These are phyloP conservation scores for Oxystoma pomonae DNA, from an alignment of 2,888 invertebrate genomes.

Conservation along the genomic window DNA sequence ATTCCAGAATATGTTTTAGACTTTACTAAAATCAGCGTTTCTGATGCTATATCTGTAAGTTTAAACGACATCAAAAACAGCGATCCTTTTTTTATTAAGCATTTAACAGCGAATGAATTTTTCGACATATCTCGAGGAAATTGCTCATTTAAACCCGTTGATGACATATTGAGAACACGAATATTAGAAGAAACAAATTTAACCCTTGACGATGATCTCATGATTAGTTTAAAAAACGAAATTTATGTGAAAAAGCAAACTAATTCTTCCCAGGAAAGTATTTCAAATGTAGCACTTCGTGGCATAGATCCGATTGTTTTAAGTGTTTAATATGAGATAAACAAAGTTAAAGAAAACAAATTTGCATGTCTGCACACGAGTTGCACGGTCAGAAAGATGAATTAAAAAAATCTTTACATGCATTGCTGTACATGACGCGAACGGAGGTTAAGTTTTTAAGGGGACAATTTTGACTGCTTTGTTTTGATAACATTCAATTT, in stretches of 20 bases:
- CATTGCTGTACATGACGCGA: no score
- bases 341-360: no score
- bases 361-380: no score
- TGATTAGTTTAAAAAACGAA: conserved; percentile 12
- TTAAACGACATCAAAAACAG: conserved; percentile 18
- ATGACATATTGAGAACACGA: neutral
- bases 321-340: neutral
- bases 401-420: no score
- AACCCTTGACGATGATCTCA: conserved; percentile 11
- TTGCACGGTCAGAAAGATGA: no score
- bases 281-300: neutral
- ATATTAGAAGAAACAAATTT: conserved; percentile 9
- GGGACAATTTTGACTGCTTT: no score
- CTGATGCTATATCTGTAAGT: conserved; percentile 18
- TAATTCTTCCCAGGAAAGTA: neutral
- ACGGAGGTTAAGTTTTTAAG: no score
- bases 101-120: conserved; percentile 8
- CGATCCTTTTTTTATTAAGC: conserved; percentile 16
- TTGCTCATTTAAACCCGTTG: neutral
- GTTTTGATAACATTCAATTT: no score
- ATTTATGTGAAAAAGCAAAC: conserved; percentile 2
- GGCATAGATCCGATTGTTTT: neutral
- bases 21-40: conserved; percentile 22
- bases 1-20: conserved; percentile 19
- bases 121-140: neutral